Evolutionary conservation across 2,113 vertebrate species (phyloP), one percentile per base, ranked within the genome.

Genomic region (Merops nubicus): DNA sequence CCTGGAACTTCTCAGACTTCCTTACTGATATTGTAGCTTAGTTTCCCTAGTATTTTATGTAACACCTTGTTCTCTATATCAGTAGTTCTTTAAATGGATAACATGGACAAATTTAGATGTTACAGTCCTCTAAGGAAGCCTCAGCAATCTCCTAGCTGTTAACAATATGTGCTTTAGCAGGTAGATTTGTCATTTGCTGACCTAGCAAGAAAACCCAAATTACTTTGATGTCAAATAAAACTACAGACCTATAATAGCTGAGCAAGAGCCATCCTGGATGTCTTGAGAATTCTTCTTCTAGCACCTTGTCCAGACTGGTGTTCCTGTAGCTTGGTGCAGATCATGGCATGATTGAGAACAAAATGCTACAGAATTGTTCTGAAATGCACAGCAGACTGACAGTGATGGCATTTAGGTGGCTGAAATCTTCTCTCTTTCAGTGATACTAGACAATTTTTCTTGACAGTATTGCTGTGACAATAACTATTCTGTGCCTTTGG

Each of bases 371-470:
- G 56, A 70, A 88, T 84, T 91, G 60, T 63, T 88, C 76, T 84
- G 79, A 91, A 93, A 89, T 89, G 83, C 79, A 68, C 90, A 94
- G 94, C 93, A 96, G 76, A n/a, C 93, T 91, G 96, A 94, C 90
- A 91, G 68, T 47, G 64, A 75, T 93, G 93, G 76, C 88, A 88
- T 96, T 95, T 92, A 51, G 47, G 40, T 92, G 90, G 82, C 88
- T 88, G 85, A 90, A 96, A 84, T 74, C 53, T 45, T 88, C 57
- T 77, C 72, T 79, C 45, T 74, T 73, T 85, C 51, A 40, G 45
- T 94, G 86, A 51, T 3, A 64, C 59, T 56, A 59, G 43, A 80
- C 76, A 56, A 88, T 84, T 92, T 84, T 76, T 86, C 82, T 75
- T 96, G 96, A 84, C 72, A 70, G 42, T 51, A 60, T 81, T 94